phyloP scores from a whole-genome alignment of 2,113 vertebrate species.

The Osmerus mordax region DNA sequence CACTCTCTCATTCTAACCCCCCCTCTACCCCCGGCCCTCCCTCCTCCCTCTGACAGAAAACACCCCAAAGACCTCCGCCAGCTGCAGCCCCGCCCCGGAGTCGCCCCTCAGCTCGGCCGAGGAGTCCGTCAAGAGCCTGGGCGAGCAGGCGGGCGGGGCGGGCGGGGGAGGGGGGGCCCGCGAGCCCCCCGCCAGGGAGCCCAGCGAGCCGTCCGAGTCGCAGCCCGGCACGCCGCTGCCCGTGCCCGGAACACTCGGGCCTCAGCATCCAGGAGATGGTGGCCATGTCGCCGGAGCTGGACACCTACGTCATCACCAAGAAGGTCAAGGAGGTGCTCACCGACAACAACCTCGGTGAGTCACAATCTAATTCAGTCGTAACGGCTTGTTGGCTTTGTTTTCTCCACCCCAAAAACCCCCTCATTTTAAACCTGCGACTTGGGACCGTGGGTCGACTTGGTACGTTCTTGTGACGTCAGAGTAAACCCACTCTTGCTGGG shows the following conservation, averaged over 20 bases:
- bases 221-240: slow-evolving; percentile 77
- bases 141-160: slow-evolving; percentile 52
- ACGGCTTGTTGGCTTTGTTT: too few species aligned
- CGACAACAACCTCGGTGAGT: slow-evolving; percentile 87
- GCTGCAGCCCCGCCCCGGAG: slow-evolving; percentile 85
- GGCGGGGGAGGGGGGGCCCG: slow-evolving; percentile 39
- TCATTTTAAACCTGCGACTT: too few species aligned
- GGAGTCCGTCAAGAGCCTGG: slow-evolving; percentile 83
- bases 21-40: background rate
- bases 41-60: slow-evolving; percentile 70
- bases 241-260: slow-evolving; percentile 75
- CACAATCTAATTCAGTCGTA: background rate
- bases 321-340: slow-evolving; percentile 89
- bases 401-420: too few species aligned
- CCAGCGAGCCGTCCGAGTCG: slow-evolving; percentile 73
- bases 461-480: too few species aligned
- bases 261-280: slow-evolving; percentile 87
- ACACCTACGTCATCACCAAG: slow-evolving; percentile 89
- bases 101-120: slow-evolving; percentile 83
- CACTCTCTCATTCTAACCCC: background rate
- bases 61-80: slow-evolving; percentile 87
- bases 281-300: slow-evolving; percentile 85
- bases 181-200: slow-evolving; percentile 74
- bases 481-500: too few species aligned
- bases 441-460: too few species aligned